phyloP scores from a whole-genome alignment of 2,797 vertebrate species.

The Danio kyathit region DNA sequence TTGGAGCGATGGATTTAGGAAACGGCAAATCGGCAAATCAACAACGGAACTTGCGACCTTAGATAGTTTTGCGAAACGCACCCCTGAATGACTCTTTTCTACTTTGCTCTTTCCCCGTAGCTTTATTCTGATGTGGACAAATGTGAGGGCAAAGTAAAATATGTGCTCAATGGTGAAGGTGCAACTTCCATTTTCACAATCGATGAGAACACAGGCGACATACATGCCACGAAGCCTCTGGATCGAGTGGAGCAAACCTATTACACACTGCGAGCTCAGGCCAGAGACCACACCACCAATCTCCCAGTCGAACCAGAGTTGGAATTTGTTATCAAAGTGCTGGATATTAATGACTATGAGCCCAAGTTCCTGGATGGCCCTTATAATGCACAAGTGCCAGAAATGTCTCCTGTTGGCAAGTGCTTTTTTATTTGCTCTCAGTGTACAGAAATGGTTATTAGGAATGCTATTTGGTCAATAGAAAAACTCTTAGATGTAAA shows the following conservation, averaged over 20 bases:
- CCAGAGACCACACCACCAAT: slow-evolving; percentile 82
- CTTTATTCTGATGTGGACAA: slow-evolving; percentile 91
- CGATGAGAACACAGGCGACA: slow-evolving; percentile 92
- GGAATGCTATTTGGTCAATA: not conserved
- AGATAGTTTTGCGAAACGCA: too few species aligned
- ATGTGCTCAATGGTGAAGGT: slow-evolving; percentile 90
- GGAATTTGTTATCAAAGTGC: slow-evolving; percentile 92
- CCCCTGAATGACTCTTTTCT: not conserved
- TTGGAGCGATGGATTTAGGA: too few species aligned
- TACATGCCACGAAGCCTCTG: slow-evolving; percentile 90
- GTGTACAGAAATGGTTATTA: not conserved
- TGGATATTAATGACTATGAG: slow-evolving; percentile 94
- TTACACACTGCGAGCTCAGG: slow-evolving; percentile 89
- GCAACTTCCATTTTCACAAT: slow-evolving; percentile 92
- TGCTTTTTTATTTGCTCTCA: slow-evolving; percentile 40
- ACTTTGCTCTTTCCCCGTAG: slow-evolving; percentile 73
- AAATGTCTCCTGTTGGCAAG: slow-evolving; percentile 92
- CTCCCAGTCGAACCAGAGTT: slow-evolving; percentile 88
- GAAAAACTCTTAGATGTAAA: too few species aligned
- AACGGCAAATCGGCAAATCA: too few species aligned
- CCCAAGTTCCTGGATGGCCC: slow-evolving; percentile 91
- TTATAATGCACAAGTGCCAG: slow-evolving; percentile 85
- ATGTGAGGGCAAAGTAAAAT: slow-evolving; percentile 90
- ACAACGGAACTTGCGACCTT: too few species aligned
- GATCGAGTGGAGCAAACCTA: slow-evolving; percentile 92